Conservation (phyloP, 2,797 vertebrate species). For the Sitta carolinensis region DNA sequence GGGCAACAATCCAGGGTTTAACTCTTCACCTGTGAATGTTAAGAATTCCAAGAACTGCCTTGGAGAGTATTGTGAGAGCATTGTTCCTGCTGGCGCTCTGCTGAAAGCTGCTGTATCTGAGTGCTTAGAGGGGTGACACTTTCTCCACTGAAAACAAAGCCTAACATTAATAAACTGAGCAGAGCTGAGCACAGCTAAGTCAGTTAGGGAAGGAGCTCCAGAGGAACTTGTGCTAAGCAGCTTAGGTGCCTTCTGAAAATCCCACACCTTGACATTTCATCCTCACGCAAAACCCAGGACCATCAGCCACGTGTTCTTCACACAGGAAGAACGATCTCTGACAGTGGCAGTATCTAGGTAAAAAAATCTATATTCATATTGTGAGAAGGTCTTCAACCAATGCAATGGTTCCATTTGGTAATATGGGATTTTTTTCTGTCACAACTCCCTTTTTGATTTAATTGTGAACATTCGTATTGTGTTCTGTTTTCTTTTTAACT, state of each 20-base stretch:
- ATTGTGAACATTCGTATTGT: not conserved
- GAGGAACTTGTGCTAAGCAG: not conserved
- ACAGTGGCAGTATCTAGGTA: not conserved
- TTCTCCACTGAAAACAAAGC: not conserved
- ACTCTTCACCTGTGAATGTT: not conserved
- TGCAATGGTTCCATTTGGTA: not conserved
- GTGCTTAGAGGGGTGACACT: not conserved
- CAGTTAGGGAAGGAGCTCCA: not conserved
- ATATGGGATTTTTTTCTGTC: not conserved
- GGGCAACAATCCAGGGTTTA: not conserved
- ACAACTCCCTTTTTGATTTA: not conserved
- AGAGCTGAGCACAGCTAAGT: not conserved
- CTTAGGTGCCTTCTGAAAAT: not conserved
- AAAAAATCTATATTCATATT: conserved; percentile 1
- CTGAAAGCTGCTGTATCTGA: not conserved
- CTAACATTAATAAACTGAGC: not conserved
- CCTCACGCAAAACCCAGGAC: not conserved
- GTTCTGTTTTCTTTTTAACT: not conserved
- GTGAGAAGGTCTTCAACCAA: not conserved
- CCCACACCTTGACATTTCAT: not conserved
- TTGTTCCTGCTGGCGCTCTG: not conserved
- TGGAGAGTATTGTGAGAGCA: not conserved
- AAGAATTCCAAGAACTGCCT: not conserved
- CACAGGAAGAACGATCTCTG: not conserved
- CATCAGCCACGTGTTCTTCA: not conserved